Conservation (phyloP, 2,113 vertebrate species). For the Heptranchias perlo region DNA sequence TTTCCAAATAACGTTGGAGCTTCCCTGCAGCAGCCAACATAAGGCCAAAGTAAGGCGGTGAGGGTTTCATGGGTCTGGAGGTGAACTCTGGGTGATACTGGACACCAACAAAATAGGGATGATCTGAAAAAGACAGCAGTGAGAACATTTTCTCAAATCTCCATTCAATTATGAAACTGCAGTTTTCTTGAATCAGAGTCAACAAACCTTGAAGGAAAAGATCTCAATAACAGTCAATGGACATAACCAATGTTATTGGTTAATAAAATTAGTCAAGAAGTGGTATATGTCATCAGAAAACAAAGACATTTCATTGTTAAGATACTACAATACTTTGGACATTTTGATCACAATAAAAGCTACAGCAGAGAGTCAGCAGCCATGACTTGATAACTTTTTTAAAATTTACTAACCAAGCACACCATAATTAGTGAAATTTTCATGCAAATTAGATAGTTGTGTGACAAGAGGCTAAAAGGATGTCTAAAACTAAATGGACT, state of each 20-base stretch:
- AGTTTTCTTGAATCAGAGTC: neutral
- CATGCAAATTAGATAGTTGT: neutral
- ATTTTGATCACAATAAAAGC: neutral
- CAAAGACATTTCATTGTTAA: neutral
- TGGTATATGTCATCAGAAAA: neutral
- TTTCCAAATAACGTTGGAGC: slow-evolving; percentile 77
- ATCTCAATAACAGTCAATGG: too few species aligned
- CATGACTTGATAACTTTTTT: too few species aligned
- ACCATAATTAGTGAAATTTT: neutral
- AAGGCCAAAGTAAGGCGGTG: slow-evolving; percentile 84
- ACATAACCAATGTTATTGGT: neutral
- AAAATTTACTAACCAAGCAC: neutral
- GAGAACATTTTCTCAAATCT: neutral
- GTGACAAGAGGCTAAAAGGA: neutral
- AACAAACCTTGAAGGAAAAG: neutral
- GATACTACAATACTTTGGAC: neutral
- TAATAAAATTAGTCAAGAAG: neutral
- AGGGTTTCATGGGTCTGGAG: slow-evolving; percentile 90
- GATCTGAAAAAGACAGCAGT: slow-evolving; percentile 59
- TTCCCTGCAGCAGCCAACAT: slow-evolving; percentile 80
- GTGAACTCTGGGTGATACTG: slow-evolving; percentile 95
- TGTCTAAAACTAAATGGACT: neutral
- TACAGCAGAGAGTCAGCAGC: neutral
- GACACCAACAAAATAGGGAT: slow-evolving; percentile 87
- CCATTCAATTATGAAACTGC: neutral